Evolutionary conservation across 2,797 vertebrate genomes (phyloP).

Genomic region (Epinephelus awoara): DNA sequence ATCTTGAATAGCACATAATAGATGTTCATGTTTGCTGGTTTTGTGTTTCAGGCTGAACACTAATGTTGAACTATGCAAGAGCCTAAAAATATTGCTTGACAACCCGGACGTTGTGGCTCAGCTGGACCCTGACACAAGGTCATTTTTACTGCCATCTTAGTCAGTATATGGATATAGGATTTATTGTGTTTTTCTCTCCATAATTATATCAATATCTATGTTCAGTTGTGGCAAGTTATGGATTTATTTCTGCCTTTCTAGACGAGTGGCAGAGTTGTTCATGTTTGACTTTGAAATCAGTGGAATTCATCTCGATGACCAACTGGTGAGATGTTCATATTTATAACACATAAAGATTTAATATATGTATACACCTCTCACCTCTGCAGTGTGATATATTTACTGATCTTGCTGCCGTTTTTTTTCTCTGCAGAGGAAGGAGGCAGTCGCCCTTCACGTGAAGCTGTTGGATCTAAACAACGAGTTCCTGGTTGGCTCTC

Average conservation of each 20-base stretch:
- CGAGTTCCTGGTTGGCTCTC: conserved; percentile 90
- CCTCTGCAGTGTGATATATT: not conserved
- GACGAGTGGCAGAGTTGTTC: conserved; percentile 97
- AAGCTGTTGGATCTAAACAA: conserved; percentile 94
- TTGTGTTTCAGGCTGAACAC: conserved; percentile 93
- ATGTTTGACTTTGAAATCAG: conserved; percentile 99
- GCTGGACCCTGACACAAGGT: conserved; percentile 96
- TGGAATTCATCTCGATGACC: conserved; percentile 96
- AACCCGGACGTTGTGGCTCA: conserved; percentile 86
- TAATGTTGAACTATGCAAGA: conserved; percentile 93
- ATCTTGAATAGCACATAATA: not conserved
- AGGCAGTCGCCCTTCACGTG: conserved; percentile 92
- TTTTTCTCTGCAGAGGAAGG: conserved; percentile 88
- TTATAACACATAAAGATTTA: not conserved
- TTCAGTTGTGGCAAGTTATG: not conserved
- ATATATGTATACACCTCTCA: not conserved
- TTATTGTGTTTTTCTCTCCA: not conserved
- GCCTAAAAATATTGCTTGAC: conserved; percentile 90
- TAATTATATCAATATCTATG: not conserved
- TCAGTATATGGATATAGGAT: not conserved
- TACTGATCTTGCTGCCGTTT: not conserved
- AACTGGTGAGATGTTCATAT: conserved; percentile 87
- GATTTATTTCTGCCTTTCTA: conserved; percentile 70
- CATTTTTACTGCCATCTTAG: conserved; percentile 17
- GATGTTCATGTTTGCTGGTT: conserved; percentile 1